Evolutionary conservation across 1,140 invertebrate genomes (phyloP).

Genomic region (Tenebrio molitor): DNA sequence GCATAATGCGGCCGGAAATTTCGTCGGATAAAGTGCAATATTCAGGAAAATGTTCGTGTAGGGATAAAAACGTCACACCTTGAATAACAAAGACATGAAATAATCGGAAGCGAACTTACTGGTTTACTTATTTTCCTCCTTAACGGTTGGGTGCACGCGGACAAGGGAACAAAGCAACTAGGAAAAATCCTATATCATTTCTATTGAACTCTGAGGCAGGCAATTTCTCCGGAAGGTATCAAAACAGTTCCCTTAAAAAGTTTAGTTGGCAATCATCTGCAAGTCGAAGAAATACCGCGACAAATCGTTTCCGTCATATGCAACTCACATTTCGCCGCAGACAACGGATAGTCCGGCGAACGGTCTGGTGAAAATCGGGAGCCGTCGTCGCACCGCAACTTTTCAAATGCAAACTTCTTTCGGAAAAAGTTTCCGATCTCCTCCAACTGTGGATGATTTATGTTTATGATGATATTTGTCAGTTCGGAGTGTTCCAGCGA

Average conservation of each 20-base stretch:
- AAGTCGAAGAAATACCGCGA: conserved; percentile 22
- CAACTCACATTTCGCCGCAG: neutral
- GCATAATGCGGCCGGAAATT: conserved; percentile 6
- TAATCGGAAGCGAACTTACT: conserved; percentile 40
- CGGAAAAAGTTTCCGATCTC: no score
- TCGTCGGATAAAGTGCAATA: conserved; percentile 10
- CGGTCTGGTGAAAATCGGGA: neutral
- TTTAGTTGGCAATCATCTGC: conserved; percentile 38
- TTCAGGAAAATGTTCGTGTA: conserved; percentile 6
- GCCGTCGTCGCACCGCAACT: conserved; percentile 2
- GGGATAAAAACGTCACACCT: conserved; percentile 33
- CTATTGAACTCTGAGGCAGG: conserved; percentile 42
- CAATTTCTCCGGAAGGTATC: conserved; percentile 42
- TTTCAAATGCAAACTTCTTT: no score
- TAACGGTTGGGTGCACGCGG: conserved; percentile 16
- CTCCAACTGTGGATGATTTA: no score
- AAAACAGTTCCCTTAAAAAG: conserved; percentile 39
- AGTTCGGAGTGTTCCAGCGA: no score
- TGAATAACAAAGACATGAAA: conserved; percentile 40
- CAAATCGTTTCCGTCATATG: conserved; percentile 34
- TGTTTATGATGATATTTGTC: no score
- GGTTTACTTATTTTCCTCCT: conserved; percentile 39
- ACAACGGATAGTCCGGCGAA: neutral
- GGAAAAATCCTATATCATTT: conserved; percentile 38
- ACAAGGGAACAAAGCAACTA: conserved; percentile 33